Percentiles rank a stretch among this genome's conserved stretches.
These are phyloP conservation scores for Parauchenoglanis punctatus DNA, from an alignment of 2,797 vertebrate species.

Conservation along the genomic window DNA sequence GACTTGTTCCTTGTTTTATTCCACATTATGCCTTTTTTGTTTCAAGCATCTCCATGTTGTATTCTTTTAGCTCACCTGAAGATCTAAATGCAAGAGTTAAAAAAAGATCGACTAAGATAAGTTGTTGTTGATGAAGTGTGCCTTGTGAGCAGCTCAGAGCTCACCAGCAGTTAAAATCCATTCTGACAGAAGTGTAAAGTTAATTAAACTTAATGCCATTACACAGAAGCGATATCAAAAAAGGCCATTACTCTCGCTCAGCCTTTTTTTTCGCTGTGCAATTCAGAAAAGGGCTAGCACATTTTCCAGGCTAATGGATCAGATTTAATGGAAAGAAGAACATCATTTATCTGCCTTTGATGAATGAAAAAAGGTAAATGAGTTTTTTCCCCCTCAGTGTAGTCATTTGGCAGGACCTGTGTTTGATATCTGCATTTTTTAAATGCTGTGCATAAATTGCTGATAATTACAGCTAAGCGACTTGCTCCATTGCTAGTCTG, in stretches of 20 bases:
- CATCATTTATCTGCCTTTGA: slow-evolving; percentile 49
- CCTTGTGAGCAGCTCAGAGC: not conserved
- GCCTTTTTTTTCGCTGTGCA: slow-evolving; percentile 34
- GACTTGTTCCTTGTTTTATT: not conserved
- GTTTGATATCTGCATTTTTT: slow-evolving; percentile 1
- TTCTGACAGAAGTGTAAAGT: slow-evolving; percentile 56
- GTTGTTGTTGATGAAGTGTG: not conserved
- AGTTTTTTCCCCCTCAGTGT: slow-evolving; percentile 21
- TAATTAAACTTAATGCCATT: slow-evolving; percentile 63
- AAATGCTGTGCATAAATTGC: slow-evolving; percentile 52
- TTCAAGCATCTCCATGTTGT: not conserved
- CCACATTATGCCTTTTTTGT: not conserved
- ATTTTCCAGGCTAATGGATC: slow-evolving; percentile 55
- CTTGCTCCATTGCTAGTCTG: slow-evolving; percentile 54
- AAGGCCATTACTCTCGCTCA: slow-evolving; percentile 65
- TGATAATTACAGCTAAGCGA: slow-evolving; percentile 56
- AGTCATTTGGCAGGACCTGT: slow-evolving; percentile 14
- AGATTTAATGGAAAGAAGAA: slow-evolving; percentile 46
- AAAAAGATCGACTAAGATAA: not conserved
- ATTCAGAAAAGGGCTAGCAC: slow-evolving; percentile 51
- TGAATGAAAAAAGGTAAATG: slow-evolving; percentile 53
- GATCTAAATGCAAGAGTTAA: not conserved
- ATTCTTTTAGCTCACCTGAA: not conserved
- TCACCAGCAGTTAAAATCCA: slow-evolving; percentile 52
- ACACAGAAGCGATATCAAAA: slow-evolving; percentile 58